A percentile compares a stretch with the other conserved stretches of the same genome.
phyloP scores from a whole-genome alignment of 2,113 vertebrate species.

The Tragelaphus buxtoni region DNA sequence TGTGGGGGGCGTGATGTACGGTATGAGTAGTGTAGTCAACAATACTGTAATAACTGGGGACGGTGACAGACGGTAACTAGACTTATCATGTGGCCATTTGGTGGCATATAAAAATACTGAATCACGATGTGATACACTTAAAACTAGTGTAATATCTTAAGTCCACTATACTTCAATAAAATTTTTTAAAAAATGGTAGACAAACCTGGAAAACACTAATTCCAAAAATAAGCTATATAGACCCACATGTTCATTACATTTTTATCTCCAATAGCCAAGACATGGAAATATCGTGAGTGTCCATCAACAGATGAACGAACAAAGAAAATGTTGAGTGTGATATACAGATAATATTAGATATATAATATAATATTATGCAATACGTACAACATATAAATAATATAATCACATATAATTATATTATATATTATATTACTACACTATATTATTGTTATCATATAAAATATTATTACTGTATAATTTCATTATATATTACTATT shows the following conservation, averaged over 20 bases:
- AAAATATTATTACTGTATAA: not conserved
- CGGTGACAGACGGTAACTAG: not conserved
- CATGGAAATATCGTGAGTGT: not conserved
- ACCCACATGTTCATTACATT: not conserved
- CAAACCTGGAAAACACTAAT: not conserved
- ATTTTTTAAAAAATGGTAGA: not conserved
- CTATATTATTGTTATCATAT: not conserved
- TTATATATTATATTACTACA: not conserved
- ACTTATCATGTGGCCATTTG: not conserved
- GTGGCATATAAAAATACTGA: not conserved
- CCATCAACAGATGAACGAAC: not conserved
- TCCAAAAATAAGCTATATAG: not conserved
- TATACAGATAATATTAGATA: not conserved
- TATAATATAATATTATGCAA: not conserved
- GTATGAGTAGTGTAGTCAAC: not conserved
- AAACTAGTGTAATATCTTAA: not conserved
- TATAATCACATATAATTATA: not conserved
- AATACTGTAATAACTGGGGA: not conserved
- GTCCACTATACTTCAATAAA: not conserved
- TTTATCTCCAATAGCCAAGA: not conserved
- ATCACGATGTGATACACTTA: not conserved
- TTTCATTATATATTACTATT: not conserved
- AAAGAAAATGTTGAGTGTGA: not conserved
- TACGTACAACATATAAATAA: too few relatives aligned
- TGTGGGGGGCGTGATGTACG: not conserved